Conservation (phyloP, 2,113 vertebrate genomes). For the Grammomys surdaster region DNA sequence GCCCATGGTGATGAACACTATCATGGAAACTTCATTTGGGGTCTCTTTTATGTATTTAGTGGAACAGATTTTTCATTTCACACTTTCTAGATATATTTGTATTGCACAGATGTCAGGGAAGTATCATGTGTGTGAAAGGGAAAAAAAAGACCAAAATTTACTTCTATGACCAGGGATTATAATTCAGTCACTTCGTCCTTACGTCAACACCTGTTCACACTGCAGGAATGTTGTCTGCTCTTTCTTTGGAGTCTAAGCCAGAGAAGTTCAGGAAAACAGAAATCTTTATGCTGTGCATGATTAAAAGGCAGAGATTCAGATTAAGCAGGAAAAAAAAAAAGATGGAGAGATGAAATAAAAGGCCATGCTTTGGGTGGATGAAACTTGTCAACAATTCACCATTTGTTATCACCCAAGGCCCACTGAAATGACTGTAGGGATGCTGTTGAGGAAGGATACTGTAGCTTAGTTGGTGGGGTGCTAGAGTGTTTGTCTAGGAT, state of each 20-base stretch:
- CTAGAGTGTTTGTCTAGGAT: not conserved
- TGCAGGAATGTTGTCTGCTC: not conserved
- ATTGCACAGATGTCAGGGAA: conserved; percentile 84
- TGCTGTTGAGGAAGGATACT: not conserved
- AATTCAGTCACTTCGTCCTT: conserved; percentile 70
- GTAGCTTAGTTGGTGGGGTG: not conserved
- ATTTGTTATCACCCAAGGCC: conserved; percentile 30
- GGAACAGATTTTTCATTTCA: conserved; percentile 81
- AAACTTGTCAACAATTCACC: conserved; percentile 57
- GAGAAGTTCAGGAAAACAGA: conserved; percentile 46
- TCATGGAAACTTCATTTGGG: conserved; percentile 74
- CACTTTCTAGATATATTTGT: conserved; percentile 85
- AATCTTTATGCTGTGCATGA: not conserved
- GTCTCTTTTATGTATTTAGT: conserved; percentile 80
- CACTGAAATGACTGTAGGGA: conserved; percentile 59
- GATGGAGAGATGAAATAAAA: not conserved
- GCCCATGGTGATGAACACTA: conserved; percentile 66
- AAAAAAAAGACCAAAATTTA: conserved; percentile 69
- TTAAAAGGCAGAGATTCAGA: conserved; percentile 10
- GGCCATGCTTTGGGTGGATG: conserved; percentile 67
- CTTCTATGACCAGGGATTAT: conserved; percentile 65
- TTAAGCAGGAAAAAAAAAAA: conserved; percentile 63
- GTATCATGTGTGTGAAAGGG: conserved; percentile 70
- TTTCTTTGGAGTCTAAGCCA: conserved; percentile 23
- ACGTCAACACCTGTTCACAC: conserved; percentile 75